Percentiles rank a stretch among this genome's conserved stretches.
phyloP scores from a whole-genome alignment of 2,113 vertebrate species.

The Podarcis raffonei region DNA sequence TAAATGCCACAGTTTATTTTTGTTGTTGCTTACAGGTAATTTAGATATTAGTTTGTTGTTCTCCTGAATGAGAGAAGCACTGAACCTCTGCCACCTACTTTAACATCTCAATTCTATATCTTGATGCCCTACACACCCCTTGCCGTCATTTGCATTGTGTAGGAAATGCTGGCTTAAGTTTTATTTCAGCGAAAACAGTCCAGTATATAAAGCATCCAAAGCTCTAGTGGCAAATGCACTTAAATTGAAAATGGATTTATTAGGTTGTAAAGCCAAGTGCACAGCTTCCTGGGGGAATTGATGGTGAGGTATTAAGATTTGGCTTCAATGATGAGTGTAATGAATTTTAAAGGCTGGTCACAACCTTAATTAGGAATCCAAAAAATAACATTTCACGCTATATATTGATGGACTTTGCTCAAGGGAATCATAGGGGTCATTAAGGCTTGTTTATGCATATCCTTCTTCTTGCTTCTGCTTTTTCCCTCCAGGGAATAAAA shows the following conservation, averaged over 20 bases:
- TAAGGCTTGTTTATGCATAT: constrained; percentile 39
- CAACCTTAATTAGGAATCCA: constrained; percentile 47
- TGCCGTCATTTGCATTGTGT: rapidly evolving
- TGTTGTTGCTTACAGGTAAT: background rate
- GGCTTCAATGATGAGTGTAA: constrained; percentile 49
- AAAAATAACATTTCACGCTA: constrained; percentile 14
- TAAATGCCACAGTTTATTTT: background rate
- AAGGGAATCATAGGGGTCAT: background rate
- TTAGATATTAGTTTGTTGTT: background rate
- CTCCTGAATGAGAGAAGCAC: background rate
- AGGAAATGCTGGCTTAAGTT: constrained; percentile 28
- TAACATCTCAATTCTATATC: background rate
- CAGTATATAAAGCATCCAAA: constrained; percentile 24
- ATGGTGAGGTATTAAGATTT: constrained; percentile 50
- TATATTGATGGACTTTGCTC: constrained; percentile 40
- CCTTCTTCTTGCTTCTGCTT: background rate
- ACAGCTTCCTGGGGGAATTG: constrained; percentile 23
- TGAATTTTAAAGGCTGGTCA: constrained; percentile 55
- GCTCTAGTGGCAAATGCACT: constrained; percentile 36
- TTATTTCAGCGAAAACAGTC: constrained; percentile 37
- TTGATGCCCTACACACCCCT: background rate
- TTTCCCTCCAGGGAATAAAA: background rate
- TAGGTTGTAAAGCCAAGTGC: constrained; percentile 45
- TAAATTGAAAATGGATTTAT: constrained; percentile 69
- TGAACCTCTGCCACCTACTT: too few relatives aligned